Base-by-base conservation (phyloP, 2,797 vertebrate genomes). In the Prionace glauca region DNA sequence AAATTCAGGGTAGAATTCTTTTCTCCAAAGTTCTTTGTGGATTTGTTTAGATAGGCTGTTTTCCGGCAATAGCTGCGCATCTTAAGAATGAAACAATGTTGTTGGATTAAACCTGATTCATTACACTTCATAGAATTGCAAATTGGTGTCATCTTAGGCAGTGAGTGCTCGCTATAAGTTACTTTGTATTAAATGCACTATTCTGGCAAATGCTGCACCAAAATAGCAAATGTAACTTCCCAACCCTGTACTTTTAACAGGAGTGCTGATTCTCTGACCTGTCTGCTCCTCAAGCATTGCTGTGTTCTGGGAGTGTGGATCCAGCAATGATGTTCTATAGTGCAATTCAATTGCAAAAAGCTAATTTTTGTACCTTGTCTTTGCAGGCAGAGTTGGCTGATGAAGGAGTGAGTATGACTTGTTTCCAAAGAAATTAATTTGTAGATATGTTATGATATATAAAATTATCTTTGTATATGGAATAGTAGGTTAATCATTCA, bases 311-410 rank as follows among this genome's bases (percentile, higher is more conserved):
- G 62, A 67, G n/a, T 16, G 14, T 36, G n/a, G 9, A 67, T 92
- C 90, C 18, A 7, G 8, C 9, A 1, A 62, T 36, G n/a, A 18
- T 20, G 9, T 50, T 74, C 14, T 94, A 3, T 9, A 65, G 9
- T 93, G 14, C 22, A 71, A 45, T 69, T 69, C 32, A 20, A 24
- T 41, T 92, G 14, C 12, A 94, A 26, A 74, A 74, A 95, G 32
- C 45, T 72, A 77, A 50, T 56, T 10, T 65, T 77, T n/a, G 45
- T 96, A 96, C 96, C 96, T 88, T 97, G 5, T 96, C 96, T 96
- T 97, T 96, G 96, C 97, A 99, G 98, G 98, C 97, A 96, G 96
- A 97, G 56, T 96, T 99, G 95, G 98, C 98, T 96, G 97, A 99
- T 95, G 98, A 99, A 97, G 98, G 97, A 97, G 99, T 99, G 97